A percentile compares a stretch with the other conserved stretches of the same genome.
These are phyloP conservation scores for Epirrhoe tristata DNA, from an alignment of 2,888 invertebrate genomes.

Conservation along the genomic window DNA sequence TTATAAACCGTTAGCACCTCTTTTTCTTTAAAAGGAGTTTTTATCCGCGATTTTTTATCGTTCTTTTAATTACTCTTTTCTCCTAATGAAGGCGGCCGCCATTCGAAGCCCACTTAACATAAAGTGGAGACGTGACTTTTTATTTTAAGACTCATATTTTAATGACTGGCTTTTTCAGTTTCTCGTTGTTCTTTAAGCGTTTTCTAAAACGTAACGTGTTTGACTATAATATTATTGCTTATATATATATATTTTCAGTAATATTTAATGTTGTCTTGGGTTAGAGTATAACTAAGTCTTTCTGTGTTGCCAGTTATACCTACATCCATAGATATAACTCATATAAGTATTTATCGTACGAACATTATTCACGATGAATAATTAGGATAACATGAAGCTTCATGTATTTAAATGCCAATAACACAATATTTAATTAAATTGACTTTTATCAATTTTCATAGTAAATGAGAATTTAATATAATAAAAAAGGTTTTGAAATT, in stretches of 20 bases:
- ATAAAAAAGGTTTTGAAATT: too few species aligned
- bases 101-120: slow-evolving; percentile 73
- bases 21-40: slow-evolving; percentile 42
- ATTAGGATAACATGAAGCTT: too few species aligned
- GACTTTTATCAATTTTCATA: too few species aligned
- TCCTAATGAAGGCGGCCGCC: slow-evolving; percentile 76
- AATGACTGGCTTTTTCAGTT: slow-evolving; percentile 45
- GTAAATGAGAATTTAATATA: too few species aligned
- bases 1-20: slow-evolving; percentile 53
- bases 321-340: too few species aligned
- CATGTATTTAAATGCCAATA: too few species aligned
- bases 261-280: too few species aligned
- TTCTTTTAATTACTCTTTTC: slow-evolving; percentile 79
- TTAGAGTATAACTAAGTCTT: too few species aligned
- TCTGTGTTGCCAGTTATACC: too few species aligned
- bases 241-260: neutral
- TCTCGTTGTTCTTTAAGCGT: slow-evolving; percentile 47
- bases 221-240: neutral
- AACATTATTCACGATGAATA: too few species aligned
- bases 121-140: slow-evolving; percentile 76
- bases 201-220: neutral
- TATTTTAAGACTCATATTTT: slow-evolving; percentile 55
- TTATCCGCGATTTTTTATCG: slow-evolving; percentile 73
- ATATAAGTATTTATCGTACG: too few species aligned
- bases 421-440: too few species aligned